Conservation (phyloP, 2,797 vertebrate genomes). For the Pyrocephalus nanus region DNA sequence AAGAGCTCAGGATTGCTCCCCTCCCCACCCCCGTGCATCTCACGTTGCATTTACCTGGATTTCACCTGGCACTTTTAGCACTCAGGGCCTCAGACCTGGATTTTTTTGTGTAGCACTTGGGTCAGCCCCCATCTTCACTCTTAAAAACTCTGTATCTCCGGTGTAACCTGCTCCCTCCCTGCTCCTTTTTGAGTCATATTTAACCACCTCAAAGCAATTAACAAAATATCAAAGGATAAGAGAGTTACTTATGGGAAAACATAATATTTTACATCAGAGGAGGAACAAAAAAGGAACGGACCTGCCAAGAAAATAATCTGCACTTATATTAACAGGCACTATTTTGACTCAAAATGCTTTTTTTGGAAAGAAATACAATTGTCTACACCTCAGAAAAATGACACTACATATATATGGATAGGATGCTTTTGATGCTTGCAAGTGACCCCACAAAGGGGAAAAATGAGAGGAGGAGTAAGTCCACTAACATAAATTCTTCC, state of each 20-base stretch:
- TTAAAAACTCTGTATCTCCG: not conserved
- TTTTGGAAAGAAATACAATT: not conserved
- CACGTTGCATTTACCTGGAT: not conserved
- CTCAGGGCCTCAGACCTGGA: rapidly evolving
- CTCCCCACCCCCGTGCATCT: rapidly evolving
- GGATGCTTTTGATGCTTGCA: not conserved
- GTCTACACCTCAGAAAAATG: not conserved
- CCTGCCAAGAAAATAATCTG: not conserved
- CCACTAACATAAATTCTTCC: not conserved
- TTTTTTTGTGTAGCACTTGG: not conserved
- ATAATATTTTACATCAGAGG: not conserved
- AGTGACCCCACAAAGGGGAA: not conserved
- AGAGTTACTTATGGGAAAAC: not conserved
- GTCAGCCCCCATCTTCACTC: not conserved
- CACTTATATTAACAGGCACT: not conserved
- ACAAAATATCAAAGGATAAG: not conserved
- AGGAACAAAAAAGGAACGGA: not conserved
- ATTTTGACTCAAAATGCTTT: not conserved
- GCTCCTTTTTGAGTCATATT: not conserved
- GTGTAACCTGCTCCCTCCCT: not conserved
- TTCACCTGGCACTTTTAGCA: not conserved
- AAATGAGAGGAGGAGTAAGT: not conserved
- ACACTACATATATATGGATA: not conserved
- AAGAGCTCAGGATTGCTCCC: not conserved
- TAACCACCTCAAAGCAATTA: not conserved